Base-by-base conservation (phyloP, 2,888 invertebrate genomes). In the Zaprionus bogoriensis region DNA sequence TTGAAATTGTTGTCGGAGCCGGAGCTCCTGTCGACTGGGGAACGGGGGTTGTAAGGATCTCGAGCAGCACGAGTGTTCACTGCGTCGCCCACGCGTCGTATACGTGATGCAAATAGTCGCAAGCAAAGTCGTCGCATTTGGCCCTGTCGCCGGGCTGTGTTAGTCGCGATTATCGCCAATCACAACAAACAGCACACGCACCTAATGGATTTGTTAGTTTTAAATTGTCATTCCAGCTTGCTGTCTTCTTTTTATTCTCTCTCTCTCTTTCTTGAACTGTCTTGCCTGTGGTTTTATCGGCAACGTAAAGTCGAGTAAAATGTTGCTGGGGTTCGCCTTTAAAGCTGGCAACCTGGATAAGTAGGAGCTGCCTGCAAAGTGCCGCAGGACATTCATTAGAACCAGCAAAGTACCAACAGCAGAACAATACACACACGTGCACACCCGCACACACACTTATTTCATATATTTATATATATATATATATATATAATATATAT, bases 371-470 rank as follows among this genome's bases (percentile, higher is more conserved):
- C 19, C 17, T 25, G 53, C 57, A 41, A 72, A 55, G 32, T 52
- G 59, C 83, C 79, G 41, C 36, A 62, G 83, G 79, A 76, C 61
- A 72, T 82, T 78, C 73, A 77, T 75, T 78, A 75, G 64, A 46
- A 46, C 46, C 32, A 47, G 3, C 6, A 38, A 38, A 36, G 38
- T 17, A 41, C 41, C n/a, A 1, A 22, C 39, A 23, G 36, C 58
- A 55, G 19, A 22, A 32, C 32, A 62, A 45, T 17, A 52, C 39
- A n/a, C 28, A 42, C 42, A 32, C 23, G 45, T 30, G 51, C 45
- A 44, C n/a, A 25, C 25, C 53, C 17, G 30, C 17, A 38, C 22
- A 19, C 28, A 48, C 12, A 32, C 27, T 20, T 47, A 22, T n/a
- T 27, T 9, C n/a, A 42, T 42, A 14, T 32, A 41, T 10, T 14